A percentile compares a stretch with the other conserved stretches of the same genome.
These are phyloP conservation scores for Pipistrellus kuhlii DNA, from an alignment of 2,797 vertebrate genomes.

Conservation along the genomic window DNA sequence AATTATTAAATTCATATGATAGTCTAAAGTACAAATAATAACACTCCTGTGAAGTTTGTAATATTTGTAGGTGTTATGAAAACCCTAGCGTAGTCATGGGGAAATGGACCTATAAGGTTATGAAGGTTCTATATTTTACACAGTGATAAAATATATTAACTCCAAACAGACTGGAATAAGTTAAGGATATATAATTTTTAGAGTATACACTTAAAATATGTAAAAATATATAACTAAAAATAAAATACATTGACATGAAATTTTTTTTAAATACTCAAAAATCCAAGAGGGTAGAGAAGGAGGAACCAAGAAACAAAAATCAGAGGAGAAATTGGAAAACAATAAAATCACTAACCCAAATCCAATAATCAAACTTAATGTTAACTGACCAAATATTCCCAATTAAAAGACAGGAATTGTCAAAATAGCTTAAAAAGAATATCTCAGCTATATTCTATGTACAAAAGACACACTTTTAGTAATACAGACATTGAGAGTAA, in stretches of 20 bases:
- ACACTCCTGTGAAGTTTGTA: neutral
- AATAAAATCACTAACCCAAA: neutral
- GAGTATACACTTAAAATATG: neutral
- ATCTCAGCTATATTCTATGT: neutral
- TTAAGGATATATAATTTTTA: neutral
- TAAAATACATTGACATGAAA: neutral
- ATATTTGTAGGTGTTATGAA: neutral
- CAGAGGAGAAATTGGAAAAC: neutral
- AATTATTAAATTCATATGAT: neutral
- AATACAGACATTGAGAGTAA: neutral
- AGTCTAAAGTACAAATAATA: neutral
- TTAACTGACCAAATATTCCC: neutral
- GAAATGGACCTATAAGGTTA: neutral
- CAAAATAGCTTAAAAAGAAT: neutral
- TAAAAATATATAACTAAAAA: neutral
- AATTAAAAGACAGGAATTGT: conserved; percentile 3
- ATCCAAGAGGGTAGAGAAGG: neutral
- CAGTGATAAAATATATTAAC: neutral
- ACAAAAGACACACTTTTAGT: neutral
- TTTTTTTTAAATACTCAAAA: neutral
- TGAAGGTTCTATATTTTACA: neutral
- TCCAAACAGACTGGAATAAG: neutral
- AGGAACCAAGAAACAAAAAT: neutral
- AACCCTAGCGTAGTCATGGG: neutral
- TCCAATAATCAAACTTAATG: conserved; percentile 7